Conservation (phyloP, 2,888 invertebrate species). For the Tenodera sinensis region DNA sequence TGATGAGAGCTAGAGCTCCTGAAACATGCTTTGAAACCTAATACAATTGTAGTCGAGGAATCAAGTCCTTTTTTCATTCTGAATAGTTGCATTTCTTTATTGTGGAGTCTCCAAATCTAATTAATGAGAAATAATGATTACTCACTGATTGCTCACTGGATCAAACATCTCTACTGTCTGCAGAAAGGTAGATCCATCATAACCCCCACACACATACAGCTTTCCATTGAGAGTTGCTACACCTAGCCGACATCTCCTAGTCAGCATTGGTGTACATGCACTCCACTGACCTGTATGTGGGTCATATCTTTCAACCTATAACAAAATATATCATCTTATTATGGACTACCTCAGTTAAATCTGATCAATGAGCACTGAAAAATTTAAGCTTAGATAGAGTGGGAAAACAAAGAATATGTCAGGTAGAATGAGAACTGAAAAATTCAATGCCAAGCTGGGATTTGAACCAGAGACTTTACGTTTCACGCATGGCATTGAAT, state of each 20-base stretch:
- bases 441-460: too few relatives aligned
- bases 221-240: slow-evolving; percentile 77
- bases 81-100: too few relatives aligned
- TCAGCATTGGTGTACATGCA: slow-evolving; percentile 72
- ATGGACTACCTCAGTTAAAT: background rate
- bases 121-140: slow-evolving; percentile 27
- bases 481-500: too few relatives aligned
- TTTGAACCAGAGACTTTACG: too few relatives aligned
- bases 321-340: slow-evolving; percentile 10
- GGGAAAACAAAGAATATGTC: background rate
- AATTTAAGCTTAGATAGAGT: background rate
- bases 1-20: too few relatives aligned
- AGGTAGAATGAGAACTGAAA: too few relatives aligned
- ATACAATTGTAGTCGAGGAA: too few relatives aligned
- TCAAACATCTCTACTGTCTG: slow-evolving; percentile 79
- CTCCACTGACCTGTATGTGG: slow-evolving; percentile 70
- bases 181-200: slow-evolving; percentile 79
- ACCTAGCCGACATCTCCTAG: slow-evolving; percentile 76
- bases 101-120: too few relatives aligned
- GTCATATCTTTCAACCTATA: slow-evolving; percentile 71
- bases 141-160: slow-evolving; percentile 63
- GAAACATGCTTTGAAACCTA: too few relatives aligned
- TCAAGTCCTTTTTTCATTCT: too few relatives aligned
- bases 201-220: slow-evolving; percentile 80
- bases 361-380: background rate